These are phyloP conservation scores for Ginglymostoma cirratum DNA, from an alignment of 2,113 vertebrate species.

Conservation along the genomic window DNA sequence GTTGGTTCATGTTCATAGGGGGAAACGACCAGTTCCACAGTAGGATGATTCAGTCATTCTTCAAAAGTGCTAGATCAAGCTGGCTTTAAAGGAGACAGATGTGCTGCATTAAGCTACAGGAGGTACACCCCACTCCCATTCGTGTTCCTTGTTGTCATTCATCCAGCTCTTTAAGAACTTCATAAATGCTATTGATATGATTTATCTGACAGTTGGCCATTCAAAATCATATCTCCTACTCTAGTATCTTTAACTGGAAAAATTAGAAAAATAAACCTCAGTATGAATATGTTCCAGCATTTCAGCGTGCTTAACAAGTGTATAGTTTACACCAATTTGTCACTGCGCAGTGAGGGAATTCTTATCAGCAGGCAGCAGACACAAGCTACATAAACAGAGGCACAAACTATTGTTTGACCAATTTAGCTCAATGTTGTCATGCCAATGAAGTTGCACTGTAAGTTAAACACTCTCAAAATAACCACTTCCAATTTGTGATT, in stretches of 20 bases:
- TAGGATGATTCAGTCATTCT: background rate
- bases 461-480: background rate
- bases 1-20: background rate
- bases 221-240: background rate
- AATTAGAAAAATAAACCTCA: background rate
- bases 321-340: background rate
- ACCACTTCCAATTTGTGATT: too few species aligned
- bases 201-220: background rate
- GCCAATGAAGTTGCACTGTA: background rate
- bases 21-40: background rate
- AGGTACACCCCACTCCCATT: background rate
- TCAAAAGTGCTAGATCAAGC: background rate
- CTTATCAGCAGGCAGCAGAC: background rate
- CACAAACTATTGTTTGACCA: background rate
- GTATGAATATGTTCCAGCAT: background rate
- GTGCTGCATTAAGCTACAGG: background rate
- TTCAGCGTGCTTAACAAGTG: background rate
- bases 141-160: background rate
- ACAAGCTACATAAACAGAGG: background rate
- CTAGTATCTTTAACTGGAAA: background rate
- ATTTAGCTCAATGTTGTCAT: background rate
- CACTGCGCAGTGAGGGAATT: background rate
- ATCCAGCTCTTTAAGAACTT: background rate
- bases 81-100: background rate
- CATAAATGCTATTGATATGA: background rate